Evolutionary conservation across 2,113 vertebrate species (phyloP), one percentile per base, ranked within the genome.

Genomic region (Hippocampus abdominalis): DNA sequence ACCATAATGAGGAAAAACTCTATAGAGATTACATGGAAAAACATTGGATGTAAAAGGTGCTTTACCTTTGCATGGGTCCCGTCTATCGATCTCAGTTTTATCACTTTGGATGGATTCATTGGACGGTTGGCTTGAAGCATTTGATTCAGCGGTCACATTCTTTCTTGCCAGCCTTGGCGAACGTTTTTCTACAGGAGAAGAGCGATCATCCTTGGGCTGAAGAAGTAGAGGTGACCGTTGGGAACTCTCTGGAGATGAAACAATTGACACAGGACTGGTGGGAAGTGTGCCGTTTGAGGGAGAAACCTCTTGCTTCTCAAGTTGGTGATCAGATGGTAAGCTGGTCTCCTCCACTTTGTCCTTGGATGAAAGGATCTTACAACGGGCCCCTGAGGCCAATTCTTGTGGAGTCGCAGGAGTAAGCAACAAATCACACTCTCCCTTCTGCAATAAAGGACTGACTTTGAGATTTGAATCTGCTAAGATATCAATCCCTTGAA

Each of bases 321-420:
- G 70, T 70, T 79, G 80, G 39, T 39, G 64, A 40, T 83, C 77
- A 21, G 23, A 12, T 1, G 18, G 16, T 10, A 66, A 48, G 12
- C 70, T 42, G 23, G 39, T 88, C 42, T 86, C 94, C 0, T 71
- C 78, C 5, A 84, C 82, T 80, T 92, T 94, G 67, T 84, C 49
- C 82, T 94, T 96, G 0, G 93, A 86, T 7, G 93, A 80, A 64
- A 91, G 93, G 71, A 98, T 94, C 85, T 99, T 99, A 72, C 95
- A 94, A 0, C 97, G 93, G 13, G 97, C 97, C 1, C 97, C 97
- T 0, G 93, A 94, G 18, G 97, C 97, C 0, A 98, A 88, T 59
- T 99, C 97, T 86, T 95, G 92, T 0, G 96, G 94, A 0, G 96
- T 99, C 21, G 97, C 97, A 39, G 95, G 94, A 0, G 96, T 94